Evolutionary conservation across 2,113 vertebrate genomes (phyloP), one percentile per base, ranked within the genome.

Genomic region (Melanostigma gelatinosum): DNA sequence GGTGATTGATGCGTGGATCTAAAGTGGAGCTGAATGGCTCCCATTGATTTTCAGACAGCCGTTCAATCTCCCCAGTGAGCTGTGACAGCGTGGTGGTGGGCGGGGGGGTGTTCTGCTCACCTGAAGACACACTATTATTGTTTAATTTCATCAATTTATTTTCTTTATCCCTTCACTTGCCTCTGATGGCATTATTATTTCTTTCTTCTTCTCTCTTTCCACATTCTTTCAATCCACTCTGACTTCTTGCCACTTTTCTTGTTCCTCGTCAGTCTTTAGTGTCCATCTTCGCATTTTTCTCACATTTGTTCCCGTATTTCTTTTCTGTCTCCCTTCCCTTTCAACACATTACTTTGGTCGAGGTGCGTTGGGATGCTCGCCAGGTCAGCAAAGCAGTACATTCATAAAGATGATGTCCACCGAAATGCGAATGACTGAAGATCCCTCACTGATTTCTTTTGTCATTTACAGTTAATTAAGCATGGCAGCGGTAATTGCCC

Each of bases 21-120:
- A 52, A 72, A 71, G 38, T 82, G 48, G 34, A 73, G 61, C 69
- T 72, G 69, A 77, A 77, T 67, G 61, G 55, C 42, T 67, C 50
- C 55, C 58, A 69, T 78, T 62, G 81, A 83, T 78, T 72, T 77
- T 65, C 44, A 61, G 44, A 73, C 16, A 15, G 16, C 18, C 0
- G 13, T 44, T 83, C 73, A 52, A 54, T 66, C 75, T 48, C 38
- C 27, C 24, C 27, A 8, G 32, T 29, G 67, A 66, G 61, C 52
- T 58, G 22, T 72, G 70, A 60, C 54, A 71, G 52, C 32, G 8
- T 8, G 12, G 16, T 29, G 29, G 29, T 29, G 52, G 48, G 27
- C 6, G 27, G 44, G 27, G 24, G 18, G 48, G 48, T 6, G 10
- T n/a, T 34, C 15, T 52, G 24, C 54, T 72, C 54, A 58, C 67